phyloP scores from a whole-genome alignment of 2,888 invertebrate species.

The Chloroclysta siterata region DNA sequence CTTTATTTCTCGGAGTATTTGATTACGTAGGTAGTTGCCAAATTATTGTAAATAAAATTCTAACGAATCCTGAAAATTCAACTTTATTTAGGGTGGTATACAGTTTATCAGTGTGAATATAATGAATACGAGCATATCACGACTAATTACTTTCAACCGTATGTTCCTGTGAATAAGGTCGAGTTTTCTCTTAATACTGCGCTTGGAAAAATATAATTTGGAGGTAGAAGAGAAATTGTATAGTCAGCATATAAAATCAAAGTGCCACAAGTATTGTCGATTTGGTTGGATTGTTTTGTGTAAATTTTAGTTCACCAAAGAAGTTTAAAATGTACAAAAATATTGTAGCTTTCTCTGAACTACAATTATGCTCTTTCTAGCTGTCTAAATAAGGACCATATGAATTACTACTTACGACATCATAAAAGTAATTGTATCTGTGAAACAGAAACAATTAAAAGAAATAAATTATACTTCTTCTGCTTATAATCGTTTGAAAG shows the following conservation, averaged over 20 bases:
- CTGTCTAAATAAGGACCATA: no score
- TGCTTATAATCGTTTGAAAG: no score
- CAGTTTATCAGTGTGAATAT: slow-evolving; percentile 13
- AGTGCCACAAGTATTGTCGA: slow-evolving; percentile 31
- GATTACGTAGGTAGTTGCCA: slow-evolving; percentile 15
- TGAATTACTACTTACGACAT: no score
- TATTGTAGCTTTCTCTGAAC: no score
- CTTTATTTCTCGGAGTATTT: slow-evolving; percentile 7
- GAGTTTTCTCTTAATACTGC: slow-evolving; percentile 14
- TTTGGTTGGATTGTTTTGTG: slow-evolving; percentile 13
- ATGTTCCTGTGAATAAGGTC: slow-evolving; percentile 18
- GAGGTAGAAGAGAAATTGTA: slow-evolving; percentile 17
- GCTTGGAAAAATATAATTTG: slow-evolving; percentile 15
- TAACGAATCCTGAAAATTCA: slow-evolving; percentile 2
- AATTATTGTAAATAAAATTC: slow-evolving; percentile 7
- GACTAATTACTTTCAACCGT: slow-evolving; percentile 8
- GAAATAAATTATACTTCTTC: no score
- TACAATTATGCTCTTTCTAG: no score
- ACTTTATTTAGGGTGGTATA: slow-evolving; percentile 9
- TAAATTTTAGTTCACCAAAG: slow-evolving; percentile 18
- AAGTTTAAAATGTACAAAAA: background rate
- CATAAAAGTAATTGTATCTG: no score
- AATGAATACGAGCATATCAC: slow-evolving; percentile 21
- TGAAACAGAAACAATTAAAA: no score
- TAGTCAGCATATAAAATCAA: slow-evolving; percentile 28